phyloP scores from a whole-genome alignment of 2,888 invertebrate genomes.

The Dicyrtoma fusca region DNA sequence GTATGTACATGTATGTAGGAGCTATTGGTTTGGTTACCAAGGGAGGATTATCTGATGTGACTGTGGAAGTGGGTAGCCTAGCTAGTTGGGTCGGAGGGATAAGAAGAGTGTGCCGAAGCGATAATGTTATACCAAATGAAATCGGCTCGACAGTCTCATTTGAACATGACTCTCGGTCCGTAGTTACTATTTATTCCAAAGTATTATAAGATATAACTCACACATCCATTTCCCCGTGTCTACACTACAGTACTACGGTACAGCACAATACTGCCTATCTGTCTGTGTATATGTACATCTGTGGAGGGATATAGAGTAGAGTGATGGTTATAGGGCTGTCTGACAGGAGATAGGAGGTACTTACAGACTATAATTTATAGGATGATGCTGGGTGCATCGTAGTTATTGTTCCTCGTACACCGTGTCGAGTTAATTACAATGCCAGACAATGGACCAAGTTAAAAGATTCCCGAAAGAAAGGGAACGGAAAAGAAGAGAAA shows the following conservation, averaged over 20 bases:
- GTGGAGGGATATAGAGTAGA: not conserved
- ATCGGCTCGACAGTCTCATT: conserved; percentile 5
- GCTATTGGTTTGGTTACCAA: not conserved
- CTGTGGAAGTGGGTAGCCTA: not conserved
- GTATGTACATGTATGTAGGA: not conserved
- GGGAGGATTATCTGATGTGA: conserved; percentile 29
- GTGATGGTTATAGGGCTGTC: not conserved
- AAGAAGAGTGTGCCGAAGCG: conserved; percentile 14
- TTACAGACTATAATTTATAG: not conserved
- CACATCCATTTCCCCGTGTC: no score
- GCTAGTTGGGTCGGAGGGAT: not conserved
- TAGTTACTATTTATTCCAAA: no score
- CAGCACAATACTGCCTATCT: no score
- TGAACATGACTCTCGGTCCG: not conserved
- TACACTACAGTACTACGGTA: no score
- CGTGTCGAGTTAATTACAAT: conserved; percentile 48
- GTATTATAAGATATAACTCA: no score
- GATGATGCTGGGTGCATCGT: not conserved
- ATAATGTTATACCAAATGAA: conserved; percentile 27
- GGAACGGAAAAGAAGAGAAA: conserved; percentile 16
- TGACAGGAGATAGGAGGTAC: not conserved
- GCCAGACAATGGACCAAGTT: conserved; percentile 41
- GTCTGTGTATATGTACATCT: no score
- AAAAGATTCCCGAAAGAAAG: conserved; percentile 24
- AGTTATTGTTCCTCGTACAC: conserved; percentile 20